These are phyloP conservation scores for Pyrgilauda ruficollis DNA, from an alignment of 2,113 vertebrate genomes.

Conservation along the genomic window DNA sequence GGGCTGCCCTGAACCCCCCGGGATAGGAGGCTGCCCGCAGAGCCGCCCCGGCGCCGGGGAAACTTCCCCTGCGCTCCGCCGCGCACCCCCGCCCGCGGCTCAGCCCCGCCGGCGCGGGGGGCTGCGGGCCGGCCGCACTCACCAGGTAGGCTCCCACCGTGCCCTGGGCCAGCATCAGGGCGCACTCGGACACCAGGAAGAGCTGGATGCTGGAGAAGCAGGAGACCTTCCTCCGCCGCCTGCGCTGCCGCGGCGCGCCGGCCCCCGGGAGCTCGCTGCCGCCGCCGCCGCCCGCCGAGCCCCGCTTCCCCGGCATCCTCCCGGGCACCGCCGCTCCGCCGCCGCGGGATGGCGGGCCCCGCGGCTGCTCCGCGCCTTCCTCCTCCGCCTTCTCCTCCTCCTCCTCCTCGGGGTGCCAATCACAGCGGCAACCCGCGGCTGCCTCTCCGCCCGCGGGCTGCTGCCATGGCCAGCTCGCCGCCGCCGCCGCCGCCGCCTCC, in stretches of 20 bases:
- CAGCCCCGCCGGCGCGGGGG: not conserved
- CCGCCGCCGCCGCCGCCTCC: not conserved
- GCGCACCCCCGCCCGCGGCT: not conserved
- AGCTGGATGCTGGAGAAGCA: conserved; percentile 97
- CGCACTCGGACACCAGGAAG: conserved; percentile 94
- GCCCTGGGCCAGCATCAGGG: conserved; percentile 95
- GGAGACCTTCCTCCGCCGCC: conserved; percentile 80
- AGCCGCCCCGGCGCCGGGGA: not conserved
- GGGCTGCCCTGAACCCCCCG: not conserved
- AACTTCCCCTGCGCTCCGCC: conserved; percentile 4
- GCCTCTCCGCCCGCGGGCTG: not conserved
- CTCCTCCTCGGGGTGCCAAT: not conserved
- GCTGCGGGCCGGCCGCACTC: conserved; percentile 65
- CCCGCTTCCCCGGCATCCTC: not conserved
- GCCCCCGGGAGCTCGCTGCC: conserved; percentile 72
- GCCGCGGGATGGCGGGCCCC: not conserved
- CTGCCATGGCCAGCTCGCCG: not conserved
- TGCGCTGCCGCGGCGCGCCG: conserved; percentile 75
- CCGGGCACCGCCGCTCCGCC: not conserved
- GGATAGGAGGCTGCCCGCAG: not conserved
- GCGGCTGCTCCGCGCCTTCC: not conserved
- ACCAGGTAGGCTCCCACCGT: conserved; percentile 98
- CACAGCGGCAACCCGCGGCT: not conserved
- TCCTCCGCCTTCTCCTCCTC: not conserved
- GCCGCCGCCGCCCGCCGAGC: not conserved